Evolutionary conservation across 2,797 vertebrate genomes (phyloP).

Genomic region (Caiman crocodilus): DNA sequence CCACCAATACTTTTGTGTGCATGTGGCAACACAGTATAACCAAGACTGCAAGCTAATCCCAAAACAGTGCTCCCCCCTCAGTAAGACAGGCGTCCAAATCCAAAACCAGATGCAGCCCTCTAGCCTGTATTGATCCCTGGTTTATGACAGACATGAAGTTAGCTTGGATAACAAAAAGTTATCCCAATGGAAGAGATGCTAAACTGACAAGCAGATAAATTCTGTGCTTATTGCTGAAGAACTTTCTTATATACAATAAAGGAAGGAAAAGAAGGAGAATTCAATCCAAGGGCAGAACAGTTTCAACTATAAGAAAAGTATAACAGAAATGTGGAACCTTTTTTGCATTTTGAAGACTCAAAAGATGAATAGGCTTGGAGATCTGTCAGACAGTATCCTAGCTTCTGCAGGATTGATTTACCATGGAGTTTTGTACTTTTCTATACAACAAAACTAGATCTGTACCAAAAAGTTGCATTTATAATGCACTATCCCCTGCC

Average conservation of each 20-base stretch:
- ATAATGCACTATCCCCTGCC: neutral
- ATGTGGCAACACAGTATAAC: neutral
- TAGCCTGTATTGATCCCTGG: neutral
- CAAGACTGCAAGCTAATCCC: neutral
- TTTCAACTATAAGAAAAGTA: neutral
- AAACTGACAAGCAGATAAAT: neutral
- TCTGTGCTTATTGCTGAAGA: neutral
- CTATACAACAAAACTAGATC: neutral
- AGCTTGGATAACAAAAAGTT: neutral
- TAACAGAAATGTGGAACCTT: neutral
- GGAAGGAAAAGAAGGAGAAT: neutral
- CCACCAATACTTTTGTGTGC: neutral
- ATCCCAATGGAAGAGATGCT: slow-evolving; percentile 7
- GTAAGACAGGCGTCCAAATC: neutral
- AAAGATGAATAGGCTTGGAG: neutral
- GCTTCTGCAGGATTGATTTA: neutral
- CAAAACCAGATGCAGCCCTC: neutral
- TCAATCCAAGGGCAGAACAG: neutral
- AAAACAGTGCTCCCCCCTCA: neutral
- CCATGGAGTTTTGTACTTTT: neutral
- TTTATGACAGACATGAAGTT: neutral
- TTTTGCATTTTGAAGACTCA: neutral
- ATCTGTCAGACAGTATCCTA: neutral
- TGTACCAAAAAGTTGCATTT: neutral
- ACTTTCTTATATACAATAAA: neutral